Evolutionary conservation across 2,113 vertebrate species (phyloP).

Genomic region (Pimephales promelas): DNA sequence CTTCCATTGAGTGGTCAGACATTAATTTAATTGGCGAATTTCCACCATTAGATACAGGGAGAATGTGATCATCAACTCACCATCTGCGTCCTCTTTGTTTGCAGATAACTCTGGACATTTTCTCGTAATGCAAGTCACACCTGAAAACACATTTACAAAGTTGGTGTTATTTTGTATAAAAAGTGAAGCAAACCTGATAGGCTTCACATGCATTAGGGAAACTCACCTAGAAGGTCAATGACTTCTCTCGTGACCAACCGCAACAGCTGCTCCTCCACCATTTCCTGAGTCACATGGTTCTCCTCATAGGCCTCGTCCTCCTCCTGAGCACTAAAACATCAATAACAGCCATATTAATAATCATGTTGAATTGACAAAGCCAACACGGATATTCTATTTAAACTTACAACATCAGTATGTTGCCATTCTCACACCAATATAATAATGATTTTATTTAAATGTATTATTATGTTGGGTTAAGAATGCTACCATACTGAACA

Average conservation of each 20-base stretch:
- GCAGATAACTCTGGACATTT: conserved; percentile 81
- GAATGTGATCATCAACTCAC: conserved; percentile 65
- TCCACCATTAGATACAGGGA: background rate
- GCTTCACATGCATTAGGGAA: background rate
- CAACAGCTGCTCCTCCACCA: conserved; percentile 92
- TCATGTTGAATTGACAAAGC: too few relatives aligned
- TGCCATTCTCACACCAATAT: too few relatives aligned
- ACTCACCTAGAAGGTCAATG: conserved; percentile 93
- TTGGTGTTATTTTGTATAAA: background rate
- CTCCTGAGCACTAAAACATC: conserved; percentile 63
- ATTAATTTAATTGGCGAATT: too few relatives aligned
- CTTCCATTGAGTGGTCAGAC: too few relatives aligned
- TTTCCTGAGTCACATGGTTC: conserved; percentile 91
- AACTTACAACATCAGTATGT: too few relatives aligned
- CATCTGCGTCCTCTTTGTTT: conserved; percentile 84
- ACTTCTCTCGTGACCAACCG: conserved; percentile 91
- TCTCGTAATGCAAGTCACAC: conserved; percentile 86
- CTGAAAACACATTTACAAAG: conserved; percentile 68
- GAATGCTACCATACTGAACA: too few relatives aligned
- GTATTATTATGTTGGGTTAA: too few relatives aligned
- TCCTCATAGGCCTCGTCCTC: conserved; percentile 83
- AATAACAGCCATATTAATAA: background rate
- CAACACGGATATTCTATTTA: too few relatives aligned
- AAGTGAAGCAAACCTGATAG: background rate
- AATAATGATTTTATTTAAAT: too few relatives aligned